Evolutionary conservation across 2,113 vertebrate genomes (phyloP).

Genomic region (Gobio gobio): DNA sequence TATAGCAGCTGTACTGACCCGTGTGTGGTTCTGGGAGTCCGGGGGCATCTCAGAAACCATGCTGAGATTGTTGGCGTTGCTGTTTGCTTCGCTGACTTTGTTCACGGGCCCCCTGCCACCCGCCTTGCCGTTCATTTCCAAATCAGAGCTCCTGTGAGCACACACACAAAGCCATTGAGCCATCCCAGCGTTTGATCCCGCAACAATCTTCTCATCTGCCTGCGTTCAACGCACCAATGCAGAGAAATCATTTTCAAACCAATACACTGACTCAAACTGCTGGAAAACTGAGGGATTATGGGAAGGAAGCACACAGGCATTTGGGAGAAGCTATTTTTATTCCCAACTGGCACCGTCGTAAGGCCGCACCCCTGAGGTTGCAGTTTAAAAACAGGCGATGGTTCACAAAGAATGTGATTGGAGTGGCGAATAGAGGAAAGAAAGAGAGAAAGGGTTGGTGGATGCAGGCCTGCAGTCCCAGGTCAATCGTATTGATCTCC

Average conservation of each 20-base stretch:
- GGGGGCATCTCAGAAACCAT: constrained; percentile 84
- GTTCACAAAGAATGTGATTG: constrained; percentile 57
- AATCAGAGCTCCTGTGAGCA: constrained; percentile 67
- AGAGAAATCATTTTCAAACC: constrained; percentile 28
- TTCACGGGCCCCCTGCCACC: constrained; percentile 69
- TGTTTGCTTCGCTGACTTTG: constrained; percentile 70
- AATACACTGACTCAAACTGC: background rate
- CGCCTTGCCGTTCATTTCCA: constrained; percentile 87
- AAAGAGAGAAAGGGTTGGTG: constrained; percentile 16
- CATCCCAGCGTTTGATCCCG: background rate
- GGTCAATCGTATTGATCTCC: constrained; percentile 54
- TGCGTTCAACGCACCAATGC: background rate
- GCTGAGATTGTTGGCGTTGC: constrained; percentile 78
- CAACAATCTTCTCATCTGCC: constrained; percentile 5
- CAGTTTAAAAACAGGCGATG: constrained; percentile 56
- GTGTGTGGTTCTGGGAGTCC: constrained; percentile 74
- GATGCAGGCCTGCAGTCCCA: constrained; percentile 28
- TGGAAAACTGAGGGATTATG: constrained; percentile 41
- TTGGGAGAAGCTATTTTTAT: constrained; percentile 59
- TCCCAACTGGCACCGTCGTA: constrained; percentile 49
- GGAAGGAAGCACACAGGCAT: constrained; percentile 46
- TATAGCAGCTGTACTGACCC: constrained; percentile 73
- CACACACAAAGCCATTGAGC: constrained; percentile 40
- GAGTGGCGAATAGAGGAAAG: constrained; percentile 1
- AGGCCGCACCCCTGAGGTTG: constrained; percentile 62